Evolutionary conservation across 1,140 invertebrate genomes (phyloP).

Genomic region (Kradibia gibbosae): DNA sequence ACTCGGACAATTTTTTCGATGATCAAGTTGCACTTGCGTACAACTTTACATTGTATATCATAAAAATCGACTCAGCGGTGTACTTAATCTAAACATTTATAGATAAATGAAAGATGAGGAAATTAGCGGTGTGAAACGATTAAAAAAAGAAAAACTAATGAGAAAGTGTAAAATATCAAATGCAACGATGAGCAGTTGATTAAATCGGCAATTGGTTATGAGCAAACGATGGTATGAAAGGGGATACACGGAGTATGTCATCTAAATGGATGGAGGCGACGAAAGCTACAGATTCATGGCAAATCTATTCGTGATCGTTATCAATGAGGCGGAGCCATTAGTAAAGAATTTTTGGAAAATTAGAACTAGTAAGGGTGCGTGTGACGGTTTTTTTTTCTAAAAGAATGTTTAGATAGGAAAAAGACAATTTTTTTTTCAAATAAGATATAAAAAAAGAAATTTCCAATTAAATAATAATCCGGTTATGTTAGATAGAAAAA

Average conservation of each 20-base stretch:
- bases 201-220: neutral
- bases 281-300: neutral
- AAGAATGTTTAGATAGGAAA: conserved; percentile 41
- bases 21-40: conserved; percentile 66
- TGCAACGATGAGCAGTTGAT: conserved; percentile 13
- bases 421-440: conserved; percentile 15
- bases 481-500: conserved; percentile 14
- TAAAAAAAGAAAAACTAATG: neutral
- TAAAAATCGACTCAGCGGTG: conserved; percentile 58
- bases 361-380: conserved; percentile 33
- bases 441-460: conserved; percentile 4
- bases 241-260: neutral
- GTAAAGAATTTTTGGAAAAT: conserved; percentile 27
- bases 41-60: conserved; percentile 62
- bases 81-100: conserved; percentile 59
- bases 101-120: conserved; percentile 9
- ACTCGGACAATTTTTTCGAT: conserved; percentile 10
- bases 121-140: neutral
- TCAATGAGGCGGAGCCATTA: conserved; percentile 19
- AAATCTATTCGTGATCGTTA: neutral
- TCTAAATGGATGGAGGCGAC: neutral
- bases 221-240: neutral
- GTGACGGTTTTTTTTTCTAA: conserved; percentile 32
- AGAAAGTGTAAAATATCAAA: neutral
- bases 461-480: conserved; percentile 1